phyloP scores from a whole-genome alignment of 2,888 invertebrate species.

The Eledona agricola region DNA sequence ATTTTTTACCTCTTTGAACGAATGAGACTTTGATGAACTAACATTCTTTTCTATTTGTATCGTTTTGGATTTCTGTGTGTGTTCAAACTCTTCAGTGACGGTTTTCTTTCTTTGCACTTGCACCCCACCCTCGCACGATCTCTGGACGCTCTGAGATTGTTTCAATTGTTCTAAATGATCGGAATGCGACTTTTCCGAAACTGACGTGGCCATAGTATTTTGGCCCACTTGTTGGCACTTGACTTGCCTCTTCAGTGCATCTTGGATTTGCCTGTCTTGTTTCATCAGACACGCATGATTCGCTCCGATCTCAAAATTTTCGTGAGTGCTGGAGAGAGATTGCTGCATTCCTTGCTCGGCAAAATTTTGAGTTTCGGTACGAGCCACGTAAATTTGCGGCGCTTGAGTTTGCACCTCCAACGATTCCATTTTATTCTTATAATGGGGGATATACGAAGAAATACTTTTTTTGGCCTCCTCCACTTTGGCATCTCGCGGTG shows the following conservation, averaged over 20 bases:
- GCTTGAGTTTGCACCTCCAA: slow-evolving; percentile 33
- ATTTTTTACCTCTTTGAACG: slow-evolving; percentile 51
- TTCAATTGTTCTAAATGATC: slow-evolving; percentile 51
- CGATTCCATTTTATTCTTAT: slow-evolving; percentile 48
- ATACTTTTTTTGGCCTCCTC: slow-evolving; percentile 55
- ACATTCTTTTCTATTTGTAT: slow-evolving; percentile 69
- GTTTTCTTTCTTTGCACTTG: slow-evolving; percentile 71
- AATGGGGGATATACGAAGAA: slow-evolving; percentile 54
- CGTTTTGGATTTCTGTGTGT: slow-evolving; percentile 70
- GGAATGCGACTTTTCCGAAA: slow-evolving; percentile 51
- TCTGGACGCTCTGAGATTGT: slow-evolving; percentile 48
- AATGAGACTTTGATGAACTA: slow-evolving; percentile 40
- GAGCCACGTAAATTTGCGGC: slow-evolving; percentile 9
- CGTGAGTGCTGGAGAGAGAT: neutral
- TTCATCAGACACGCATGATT: slow-evolving; percentile 3
- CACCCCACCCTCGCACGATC: slow-evolving; percentile 55
- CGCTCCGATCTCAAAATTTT: slow-evolving; percentile 1
- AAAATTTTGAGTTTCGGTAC: slow-evolving; percentile 18
- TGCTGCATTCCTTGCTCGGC: slow-evolving; percentile 56
- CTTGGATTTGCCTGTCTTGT: slow-evolving; percentile 25
- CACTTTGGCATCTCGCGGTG: slow-evolving; percentile 46
- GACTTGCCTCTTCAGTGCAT: slow-evolving; percentile 30
- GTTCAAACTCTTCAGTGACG: slow-evolving; percentile 74
- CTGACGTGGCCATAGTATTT: slow-evolving; percentile 43
- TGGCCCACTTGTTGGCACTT: slow-evolving; percentile 27